A percentile compares a stretch with the other conserved stretches of the same genome.
These are phyloP conservation scores for Eptatretus atami DNA, from an alignment of 2,797 vertebrate species.

Conservation along the genomic window DNA sequence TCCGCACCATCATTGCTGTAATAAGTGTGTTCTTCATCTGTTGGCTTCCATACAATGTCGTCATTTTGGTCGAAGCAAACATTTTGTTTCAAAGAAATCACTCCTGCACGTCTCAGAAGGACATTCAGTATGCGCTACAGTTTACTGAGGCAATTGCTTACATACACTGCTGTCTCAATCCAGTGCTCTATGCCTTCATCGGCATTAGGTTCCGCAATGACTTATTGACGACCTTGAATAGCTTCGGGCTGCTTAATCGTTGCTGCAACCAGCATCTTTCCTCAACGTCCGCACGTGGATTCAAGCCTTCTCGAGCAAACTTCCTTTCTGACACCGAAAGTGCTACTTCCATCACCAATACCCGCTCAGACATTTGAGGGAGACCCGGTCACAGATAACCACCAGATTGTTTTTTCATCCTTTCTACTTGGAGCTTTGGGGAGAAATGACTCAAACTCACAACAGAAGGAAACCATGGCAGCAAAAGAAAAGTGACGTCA, in stretches of 20 bases:
- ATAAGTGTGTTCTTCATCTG: slow-evolving; percentile 14
- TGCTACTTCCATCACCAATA: no score
- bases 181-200: slow-evolving; percentile 17
- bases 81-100: neutral
- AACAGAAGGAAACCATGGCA: no score
- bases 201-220: slow-evolving; percentile 17
- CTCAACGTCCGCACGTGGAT: no score
- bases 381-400: no score
- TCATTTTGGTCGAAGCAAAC: slow-evolving; percentile 10
- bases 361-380: no score
- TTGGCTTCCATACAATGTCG: slow-evolving; percentile 14
- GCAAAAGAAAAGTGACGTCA: no score
- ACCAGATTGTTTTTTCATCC: no score
- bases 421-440: no score
- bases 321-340: no score
- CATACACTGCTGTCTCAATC: slow-evolving; percentile 17
- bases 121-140: slow-evolving; percentile 8
- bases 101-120: neutral
- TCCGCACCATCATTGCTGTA: slow-evolving; percentile 15
- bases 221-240: slow-evolving; percentile 15
- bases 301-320: no score
- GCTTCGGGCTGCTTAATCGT: slow-evolving; percentile 4
- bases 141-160: slow-evolving; percentile 16
- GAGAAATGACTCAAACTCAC: no score
- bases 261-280: no score